Base-by-base conservation (phyloP, 1,140 invertebrate genomes). In the Trichonephila clavipes region DNA sequence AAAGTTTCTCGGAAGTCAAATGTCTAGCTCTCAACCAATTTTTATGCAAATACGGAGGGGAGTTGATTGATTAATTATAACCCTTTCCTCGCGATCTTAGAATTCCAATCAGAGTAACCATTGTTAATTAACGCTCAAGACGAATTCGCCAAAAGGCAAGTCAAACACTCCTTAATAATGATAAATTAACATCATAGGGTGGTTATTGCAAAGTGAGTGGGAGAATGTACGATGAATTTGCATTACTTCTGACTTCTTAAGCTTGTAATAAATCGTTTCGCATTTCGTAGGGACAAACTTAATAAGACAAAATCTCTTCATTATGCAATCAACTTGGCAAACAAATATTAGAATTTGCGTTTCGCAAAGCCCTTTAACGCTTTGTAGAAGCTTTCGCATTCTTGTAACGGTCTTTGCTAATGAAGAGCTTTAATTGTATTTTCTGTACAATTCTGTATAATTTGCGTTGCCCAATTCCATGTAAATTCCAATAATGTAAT, bases 181-280 rank as follows among this genome's bases (percentile, higher is more conserved):
- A 88, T 88, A 88, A 88, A 88, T 88, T 88, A 61, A 88, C 24
- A 24, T 64, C 86, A n/a, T 64, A 21, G 86, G 8, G n/a, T 51
- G 44, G 28, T 77, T 77, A 77, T 24, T 14, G 21, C 86, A 64
- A 88, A 88, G 61, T 40, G 51, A 88, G 86, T 12, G 10, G 7
- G 28, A 59, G 62, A 88, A 28, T 89, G 88, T 64, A 24, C 51
- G 72, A 89, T 89, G 62, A 89, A 89, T 89, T 72, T 72, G 72
- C 88, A 89, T 89, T 89, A 89, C 24, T 69, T 72, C 34, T 34
- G 88, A 89, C 88, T 89, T 89, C 88, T 72, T 89, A 89, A 89
- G 34, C 19, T 64, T 34, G 24, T 58, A 51, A 89, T 89, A 89
- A 89, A 89, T 89, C 61, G 85, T 28, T 61, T 24, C 14, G 8